These are phyloP conservation scores for Hesperophylax magnus DNA, from an alignment of 1,140 invertebrate genomes.

Conservation along the genomic window DNA sequence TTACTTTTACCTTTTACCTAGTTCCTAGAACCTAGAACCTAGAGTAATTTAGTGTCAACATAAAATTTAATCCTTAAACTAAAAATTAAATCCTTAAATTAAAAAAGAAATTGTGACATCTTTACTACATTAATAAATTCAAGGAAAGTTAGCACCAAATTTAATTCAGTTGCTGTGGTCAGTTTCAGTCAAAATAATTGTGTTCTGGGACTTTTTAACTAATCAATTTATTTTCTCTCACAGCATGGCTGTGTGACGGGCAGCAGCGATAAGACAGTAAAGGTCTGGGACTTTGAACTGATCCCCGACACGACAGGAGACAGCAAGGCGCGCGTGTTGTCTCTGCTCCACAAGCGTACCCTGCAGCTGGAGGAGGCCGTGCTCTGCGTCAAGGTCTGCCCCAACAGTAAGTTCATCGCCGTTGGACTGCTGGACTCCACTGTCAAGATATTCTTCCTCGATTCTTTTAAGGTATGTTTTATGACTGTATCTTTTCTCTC, in stretches of 20 bases:
- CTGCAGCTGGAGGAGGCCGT: conserved; percentile 91
- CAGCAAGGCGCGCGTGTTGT: conserved; percentile 78
- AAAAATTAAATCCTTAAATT: no score
- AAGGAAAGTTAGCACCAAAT: no score
- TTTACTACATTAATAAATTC: no score
- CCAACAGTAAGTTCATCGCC: conserved; percentile 90
- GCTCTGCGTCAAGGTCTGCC: conserved; percentile 85
- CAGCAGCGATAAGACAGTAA: conserved; percentile 90
- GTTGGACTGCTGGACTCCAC: conserved; percentile 93
- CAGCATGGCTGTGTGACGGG: conserved; percentile 88
- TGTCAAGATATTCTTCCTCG: conserved; percentile 95
- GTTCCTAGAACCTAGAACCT: no score
- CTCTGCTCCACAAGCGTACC: conserved; percentile 84
- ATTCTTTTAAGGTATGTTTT: conserved; percentile 87
- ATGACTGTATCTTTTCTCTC: no score
- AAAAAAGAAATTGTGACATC: no score
- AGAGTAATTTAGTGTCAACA: no score
- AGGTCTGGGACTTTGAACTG: conserved; percentile 96
- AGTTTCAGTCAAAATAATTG: no score
- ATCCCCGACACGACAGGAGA: conserved; percentile 76
- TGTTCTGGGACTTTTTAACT: no score
- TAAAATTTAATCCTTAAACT: no score
- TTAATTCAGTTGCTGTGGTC: no score
- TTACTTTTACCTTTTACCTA: no score
- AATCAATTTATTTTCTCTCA: conserved; percentile 45